Percentiles rank a stretch among this genome's conserved stretches.
These are phyloP conservation scores for Meloe dianella DNA, from an alignment of 2,888 invertebrate species.

Conservation along the genomic window DNA sequence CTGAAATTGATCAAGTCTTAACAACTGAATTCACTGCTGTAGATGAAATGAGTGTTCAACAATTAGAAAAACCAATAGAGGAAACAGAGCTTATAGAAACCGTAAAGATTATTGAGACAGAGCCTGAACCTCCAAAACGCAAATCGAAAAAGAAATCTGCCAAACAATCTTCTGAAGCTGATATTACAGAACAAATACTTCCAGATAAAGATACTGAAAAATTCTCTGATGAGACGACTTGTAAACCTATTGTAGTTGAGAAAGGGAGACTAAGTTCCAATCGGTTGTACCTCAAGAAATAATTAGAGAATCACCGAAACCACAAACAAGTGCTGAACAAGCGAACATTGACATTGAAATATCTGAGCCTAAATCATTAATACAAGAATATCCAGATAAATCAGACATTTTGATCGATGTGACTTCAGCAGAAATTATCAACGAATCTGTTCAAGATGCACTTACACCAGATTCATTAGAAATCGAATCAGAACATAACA, in stretches of 20 bases:
- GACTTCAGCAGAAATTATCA: not conserved
- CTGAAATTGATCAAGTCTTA: constrained; percentile 15
- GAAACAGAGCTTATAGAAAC: constrained; percentile 13
- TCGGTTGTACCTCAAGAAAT: not conserved
- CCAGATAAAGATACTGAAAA: not conserved
- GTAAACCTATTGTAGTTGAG: constrained; percentile 12
- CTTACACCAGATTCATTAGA: not conserved
- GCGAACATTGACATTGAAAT: not conserved
- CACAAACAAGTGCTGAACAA: not conserved
- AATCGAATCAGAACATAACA: not conserved
- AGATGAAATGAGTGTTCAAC: not conserved
- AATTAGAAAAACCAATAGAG: constrained; percentile 15
- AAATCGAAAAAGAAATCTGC: constrained; percentile 21
- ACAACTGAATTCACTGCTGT: not conserved
- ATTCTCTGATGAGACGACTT: not conserved
- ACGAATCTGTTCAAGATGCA: not conserved
- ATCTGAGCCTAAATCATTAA: not conserved
- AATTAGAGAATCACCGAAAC: not conserved
- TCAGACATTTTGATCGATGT: not conserved
- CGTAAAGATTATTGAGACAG: constrained; percentile 7
- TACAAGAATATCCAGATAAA: not conserved
- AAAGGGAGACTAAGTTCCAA: not conserved
- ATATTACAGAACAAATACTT: not conserved
- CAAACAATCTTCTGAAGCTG: not conserved
- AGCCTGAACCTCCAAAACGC: constrained; percentile 8